Conservation (phyloP, 2,888 invertebrate species). For the Himalopsyche kuldschensis region DNA sequence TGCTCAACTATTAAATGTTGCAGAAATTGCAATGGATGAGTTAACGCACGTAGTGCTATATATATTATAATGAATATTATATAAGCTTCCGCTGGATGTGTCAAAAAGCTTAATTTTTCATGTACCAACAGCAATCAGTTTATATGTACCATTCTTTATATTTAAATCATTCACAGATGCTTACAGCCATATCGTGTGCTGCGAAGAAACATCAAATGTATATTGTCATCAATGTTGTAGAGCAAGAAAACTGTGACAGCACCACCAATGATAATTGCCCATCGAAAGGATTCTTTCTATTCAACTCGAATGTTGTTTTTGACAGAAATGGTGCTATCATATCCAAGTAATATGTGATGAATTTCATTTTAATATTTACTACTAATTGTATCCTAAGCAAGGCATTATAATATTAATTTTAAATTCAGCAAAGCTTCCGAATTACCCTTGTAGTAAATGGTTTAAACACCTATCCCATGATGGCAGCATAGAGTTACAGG, state of each 20-base stretch:
- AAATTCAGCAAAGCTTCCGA: background rate
- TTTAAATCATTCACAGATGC: conserved; percentile 47
- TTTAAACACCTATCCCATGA: no score
- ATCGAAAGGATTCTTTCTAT: conserved; percentile 51
- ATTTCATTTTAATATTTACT: background rate
- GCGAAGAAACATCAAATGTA: conserved; percentile 64
- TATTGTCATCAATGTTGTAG: conserved; percentile 70
- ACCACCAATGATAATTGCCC: conserved; percentile 53
- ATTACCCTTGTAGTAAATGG: no score
- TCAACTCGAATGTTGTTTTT: conserved; percentile 80
- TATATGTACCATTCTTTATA: background rate
- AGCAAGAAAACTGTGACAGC: conserved; percentile 49
- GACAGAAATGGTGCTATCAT: conserved; percentile 70
- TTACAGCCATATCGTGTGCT: conserved; percentile 62
- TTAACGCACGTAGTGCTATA: no score
- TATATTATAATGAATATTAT: no score
- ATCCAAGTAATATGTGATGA: conserved; percentile 57
- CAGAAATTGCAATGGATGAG: no score
- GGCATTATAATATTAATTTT: no score
- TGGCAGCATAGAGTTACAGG: no score
- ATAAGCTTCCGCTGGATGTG: no score
- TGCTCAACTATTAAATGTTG: no score
- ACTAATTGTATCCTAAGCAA: background rate
- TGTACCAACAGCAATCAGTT: background rate
- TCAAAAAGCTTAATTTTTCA: no score